These are phyloP conservation scores for Acipenser oxyrinchus DNA, from an alignment of 2,797 vertebrate genomes.

Conservation along the genomic window DNA sequence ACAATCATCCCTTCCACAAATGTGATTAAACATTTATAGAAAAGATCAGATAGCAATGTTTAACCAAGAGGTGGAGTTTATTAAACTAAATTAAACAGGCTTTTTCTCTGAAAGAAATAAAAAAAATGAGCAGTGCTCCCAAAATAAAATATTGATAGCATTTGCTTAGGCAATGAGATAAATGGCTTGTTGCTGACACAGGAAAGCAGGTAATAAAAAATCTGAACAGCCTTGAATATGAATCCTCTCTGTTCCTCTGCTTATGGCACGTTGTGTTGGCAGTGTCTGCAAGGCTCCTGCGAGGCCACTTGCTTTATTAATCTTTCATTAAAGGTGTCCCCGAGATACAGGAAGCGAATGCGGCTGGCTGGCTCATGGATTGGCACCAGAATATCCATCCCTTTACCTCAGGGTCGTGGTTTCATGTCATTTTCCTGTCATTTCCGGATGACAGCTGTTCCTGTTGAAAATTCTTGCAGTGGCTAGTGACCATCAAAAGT, in stretches of 20 bases:
- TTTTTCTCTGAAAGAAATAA: neutral
- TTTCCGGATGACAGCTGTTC: no score
- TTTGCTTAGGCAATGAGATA: neutral
- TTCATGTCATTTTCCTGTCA: no score
- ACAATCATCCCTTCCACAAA: neutral
- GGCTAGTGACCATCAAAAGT: no score
- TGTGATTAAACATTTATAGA: neutral
- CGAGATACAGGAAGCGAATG: neutral
- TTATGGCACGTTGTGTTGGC: neutral
- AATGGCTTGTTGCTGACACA: constrained; percentile 1
- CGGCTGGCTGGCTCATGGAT: neutral
- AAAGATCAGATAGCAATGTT: neutral
- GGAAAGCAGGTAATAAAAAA: neutral
- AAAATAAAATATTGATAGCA: neutral
- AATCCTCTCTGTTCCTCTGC: constrained; percentile 4
- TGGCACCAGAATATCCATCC: no score
- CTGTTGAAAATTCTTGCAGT: no score
- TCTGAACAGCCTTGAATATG: neutral
- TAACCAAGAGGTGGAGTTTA: no score
- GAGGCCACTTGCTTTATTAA: neutral
- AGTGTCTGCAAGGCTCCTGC: no score
- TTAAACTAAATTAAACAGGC: no score
- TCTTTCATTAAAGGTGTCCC: constrained; percentile 10
- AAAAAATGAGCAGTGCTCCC: neutral
- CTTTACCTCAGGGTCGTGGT: no score